Base-by-base conservation (phyloP, 2,888 invertebrate genomes). In the Pinctada fucata region DNA sequence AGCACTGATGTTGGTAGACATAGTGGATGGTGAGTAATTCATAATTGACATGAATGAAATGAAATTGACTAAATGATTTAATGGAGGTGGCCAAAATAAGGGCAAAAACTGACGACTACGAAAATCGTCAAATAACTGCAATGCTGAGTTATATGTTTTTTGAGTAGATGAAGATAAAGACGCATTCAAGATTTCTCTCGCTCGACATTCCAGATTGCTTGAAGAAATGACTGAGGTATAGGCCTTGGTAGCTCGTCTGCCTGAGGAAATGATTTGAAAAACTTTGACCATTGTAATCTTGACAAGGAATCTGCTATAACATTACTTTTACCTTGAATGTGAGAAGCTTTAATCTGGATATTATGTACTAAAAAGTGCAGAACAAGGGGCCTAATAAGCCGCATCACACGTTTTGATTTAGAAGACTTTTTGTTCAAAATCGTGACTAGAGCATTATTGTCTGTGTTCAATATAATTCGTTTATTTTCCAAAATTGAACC, bases 381-480 rank as follows among this genome's bases (percentile, higher is more conserved):
- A 31, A 65, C 65, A 16, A 5, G 10, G 65, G 65, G 10, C 10
- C 4, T 65, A 65, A 65, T n/a, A 16, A 3, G n/a, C n/a, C n/a
- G n/a, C n/a, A n/a, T n/a, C n/a, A 63, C 72, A 13, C 58, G n/a
- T 72, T 72, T 72, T 58, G 58, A 72, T 6, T 58, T 72, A 2
- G 47, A 72, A 13, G 72, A 51, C 31, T 72, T 72, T 13, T 47
- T 70, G 48, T 69, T 69, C 5, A 77, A n/a, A 16, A 66, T 67
- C 4, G 51, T 6, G 2, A 77, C 72, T 31, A 72, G 58, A 6
- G 75, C 75, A 31, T 70, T 49, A 58, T 79, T 79, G 66, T 79
- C 79, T 10, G 52, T 31, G 45, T 75, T 45, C 8, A 78, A 64
- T 2, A 78, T 50, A n/a, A n/a, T n/a, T n/a, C 13, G 51, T 52